Evolutionary conservation across 1,140 invertebrate species (phyloP), one percentile per base, ranked within the genome.

Genomic region (Aphaenogaster rudis): DNA sequence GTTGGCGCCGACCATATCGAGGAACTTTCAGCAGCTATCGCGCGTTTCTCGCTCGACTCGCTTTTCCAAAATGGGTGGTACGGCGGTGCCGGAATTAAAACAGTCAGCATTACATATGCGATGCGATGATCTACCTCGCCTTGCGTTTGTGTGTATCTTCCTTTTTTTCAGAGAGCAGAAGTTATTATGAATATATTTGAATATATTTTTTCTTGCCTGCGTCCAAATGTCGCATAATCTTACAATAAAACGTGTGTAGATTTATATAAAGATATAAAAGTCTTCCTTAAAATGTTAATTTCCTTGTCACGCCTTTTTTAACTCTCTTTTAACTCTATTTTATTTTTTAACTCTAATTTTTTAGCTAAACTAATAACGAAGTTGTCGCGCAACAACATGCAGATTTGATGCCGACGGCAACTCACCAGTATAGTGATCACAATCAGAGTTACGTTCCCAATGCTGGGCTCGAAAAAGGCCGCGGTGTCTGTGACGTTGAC

Each of bases 381-480:
- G 2, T 21, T 59, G 21, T 42, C 15, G 13, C 42, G 42, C 39
- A 5, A 42, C 6, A 50, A n/a, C 21, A 33, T 54, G 6, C 1
- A 17, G 7, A 21, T 39, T 13, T 17, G 9, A 59, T 50, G 1
- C 5, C 13, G 63, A 66, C 42, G 54, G 9, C 8, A 21, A 95
- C 95, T 96, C 93, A 97, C 97, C 95, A 97, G 91, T 89, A 97
- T 97, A 15, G 97, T 97, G 11, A 97, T 97, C 59, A 97, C 97
- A 66, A 96, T 95, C 11, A 97, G 95, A 28, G 97, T 97, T 21
- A 97, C 96, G 88, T 97, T 97, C 52, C 95, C 95, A 0, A 96
- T 92, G 17, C 96, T 95, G 7, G 96, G 95, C 84, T 97, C 96
- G 89, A 96, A 97, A 91, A 96, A 96, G 7, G 96, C 96, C 28